phyloP scores from a whole-genome alignment of 2,888 invertebrate species.

The Drosophila bunnanda region DNA sequence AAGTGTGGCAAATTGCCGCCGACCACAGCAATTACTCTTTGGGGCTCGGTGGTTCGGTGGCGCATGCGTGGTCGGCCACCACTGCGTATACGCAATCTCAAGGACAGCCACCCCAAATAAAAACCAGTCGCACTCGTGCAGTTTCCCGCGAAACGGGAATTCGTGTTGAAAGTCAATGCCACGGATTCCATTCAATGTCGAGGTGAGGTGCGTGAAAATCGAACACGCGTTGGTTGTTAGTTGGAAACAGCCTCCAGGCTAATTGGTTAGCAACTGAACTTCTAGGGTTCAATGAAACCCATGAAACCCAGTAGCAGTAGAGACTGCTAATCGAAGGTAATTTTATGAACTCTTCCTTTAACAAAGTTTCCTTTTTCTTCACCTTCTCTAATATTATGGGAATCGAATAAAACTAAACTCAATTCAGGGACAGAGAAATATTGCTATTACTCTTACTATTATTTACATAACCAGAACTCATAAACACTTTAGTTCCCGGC shows the following conservation, averaged over 20 bases:
- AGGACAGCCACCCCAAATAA: slow-evolving; percentile 49
- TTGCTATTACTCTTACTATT: no score
- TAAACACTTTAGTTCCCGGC: background rate
- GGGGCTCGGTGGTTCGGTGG: slow-evolving; percentile 28
- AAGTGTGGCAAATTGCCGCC: slow-evolving; percentile 59
- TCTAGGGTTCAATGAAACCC: slow-evolving; percentile 9
- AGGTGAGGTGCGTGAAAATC: slow-evolving; percentile 54
- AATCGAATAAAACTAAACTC: no score
- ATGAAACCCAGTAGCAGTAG: no score
- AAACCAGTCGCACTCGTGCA: slow-evolving; percentile 68
- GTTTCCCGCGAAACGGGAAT: slow-evolving; percentile 54
- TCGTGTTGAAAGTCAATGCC: slow-evolving; percentile 67
- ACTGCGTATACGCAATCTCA: slow-evolving; percentile 71
- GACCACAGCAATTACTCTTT: slow-evolving; percentile 39
- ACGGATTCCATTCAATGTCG: slow-evolving; percentile 56
- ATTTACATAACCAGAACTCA: background rate
- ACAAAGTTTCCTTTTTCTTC: no score
- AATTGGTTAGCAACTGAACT: slow-evolving; percentile 8
- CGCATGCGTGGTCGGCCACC: slow-evolving; percentile 54
- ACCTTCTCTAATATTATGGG: background rate
- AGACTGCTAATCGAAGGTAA: background rate
- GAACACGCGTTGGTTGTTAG: slow-evolving; percentile 19
- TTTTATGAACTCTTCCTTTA: accelerated
- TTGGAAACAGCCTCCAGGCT: slow-evolving; percentile 11
- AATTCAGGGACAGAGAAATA: background rate